Conservation (phyloP, 2,113 vertebrate species). For the Callithrix jacchus region DNA sequence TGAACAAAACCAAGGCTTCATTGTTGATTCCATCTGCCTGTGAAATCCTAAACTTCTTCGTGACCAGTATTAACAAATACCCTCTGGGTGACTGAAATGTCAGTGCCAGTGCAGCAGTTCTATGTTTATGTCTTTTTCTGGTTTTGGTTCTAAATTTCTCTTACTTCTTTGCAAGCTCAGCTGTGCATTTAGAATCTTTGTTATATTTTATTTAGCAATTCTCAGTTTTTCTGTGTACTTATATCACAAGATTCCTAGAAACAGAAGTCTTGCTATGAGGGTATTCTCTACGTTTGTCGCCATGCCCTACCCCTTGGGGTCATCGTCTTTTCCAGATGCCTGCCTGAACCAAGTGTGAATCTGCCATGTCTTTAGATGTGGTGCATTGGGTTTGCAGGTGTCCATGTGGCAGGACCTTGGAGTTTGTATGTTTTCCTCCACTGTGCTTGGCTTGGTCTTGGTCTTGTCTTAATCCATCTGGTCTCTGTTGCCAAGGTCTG, state of each 20-base stretch:
- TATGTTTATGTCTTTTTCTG: background rate
- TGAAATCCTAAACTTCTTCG: background rate
- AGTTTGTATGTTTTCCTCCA: background rate
- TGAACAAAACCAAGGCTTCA: background rate
- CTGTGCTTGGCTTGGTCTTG: background rate
- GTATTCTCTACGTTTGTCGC: background rate
- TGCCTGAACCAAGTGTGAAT: background rate
- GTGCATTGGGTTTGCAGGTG: background rate
- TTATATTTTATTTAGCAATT: background rate
- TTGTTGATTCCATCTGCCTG: background rate
- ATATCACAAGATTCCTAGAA: background rate
- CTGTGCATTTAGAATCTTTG: background rate
- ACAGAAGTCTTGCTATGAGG: background rate
- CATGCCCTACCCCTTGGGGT: background rate
- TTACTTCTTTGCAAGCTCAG: background rate
- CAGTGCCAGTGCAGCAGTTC: background rate
- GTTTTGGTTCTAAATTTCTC: background rate
- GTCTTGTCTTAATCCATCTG: background rate
- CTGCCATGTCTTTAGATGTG: background rate
- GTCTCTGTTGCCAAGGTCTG: constrained; percentile 44
- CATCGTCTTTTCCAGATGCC: background rate
- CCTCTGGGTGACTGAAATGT: background rate
- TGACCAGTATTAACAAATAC: background rate
- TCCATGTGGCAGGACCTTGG: background rate
- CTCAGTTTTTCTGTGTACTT: background rate